Evolutionary conservation across 64 coral and sea anemone genomes (phyloP).

Genomic region (Pocillopora verrucosa): DNA sequence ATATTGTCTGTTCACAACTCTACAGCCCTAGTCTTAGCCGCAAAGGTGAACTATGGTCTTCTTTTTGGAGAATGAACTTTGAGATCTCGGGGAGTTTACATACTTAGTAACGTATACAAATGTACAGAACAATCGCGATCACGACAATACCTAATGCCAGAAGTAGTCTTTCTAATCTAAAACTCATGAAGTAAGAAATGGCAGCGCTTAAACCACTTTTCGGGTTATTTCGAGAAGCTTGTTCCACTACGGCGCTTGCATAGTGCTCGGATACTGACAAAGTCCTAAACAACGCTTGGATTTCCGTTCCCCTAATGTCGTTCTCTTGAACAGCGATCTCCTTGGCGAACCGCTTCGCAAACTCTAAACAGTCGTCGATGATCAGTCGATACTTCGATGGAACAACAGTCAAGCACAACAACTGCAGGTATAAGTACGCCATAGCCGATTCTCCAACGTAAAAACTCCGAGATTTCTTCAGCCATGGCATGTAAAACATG

Average conservation of each 20-base stretch:
- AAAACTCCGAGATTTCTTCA: constrained; percentile 53
- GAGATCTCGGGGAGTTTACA: too few relatives aligned
- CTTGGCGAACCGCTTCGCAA: constrained; percentile 37
- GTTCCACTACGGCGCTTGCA: constrained; percentile 8
- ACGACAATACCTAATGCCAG: not conserved
- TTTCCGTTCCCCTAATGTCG: constrained; percentile 1
- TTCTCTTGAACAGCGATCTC: constrained; percentile 44
- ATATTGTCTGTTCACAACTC: too few relatives aligned
- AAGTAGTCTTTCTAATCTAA: constrained; percentile 30
- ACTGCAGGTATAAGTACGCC: constrained; percentile 43
- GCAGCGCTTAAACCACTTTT: constrained; percentile 27
- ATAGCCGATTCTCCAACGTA: constrained; percentile 39
- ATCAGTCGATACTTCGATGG: constrained; percentile 35
- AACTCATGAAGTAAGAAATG: constrained; percentile 37
- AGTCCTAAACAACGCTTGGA: constrained; percentile 29
- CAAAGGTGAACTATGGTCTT: too few relatives aligned
- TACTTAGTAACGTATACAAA: too few relatives aligned
- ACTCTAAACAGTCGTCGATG: constrained; percentile 46
- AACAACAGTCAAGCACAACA: constrained; percentile 28
- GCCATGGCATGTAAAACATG: constrained; percentile 41
- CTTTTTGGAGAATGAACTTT: too few relatives aligned
- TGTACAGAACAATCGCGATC: not conserved
- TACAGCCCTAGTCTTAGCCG: too few relatives aligned
- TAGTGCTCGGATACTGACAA: constrained; percentile 34
- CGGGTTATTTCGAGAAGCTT: constrained; percentile 46